Conservation (phyloP, 2,888 invertebrate genomes). For the Trileptium ribeirensis region DNA sequence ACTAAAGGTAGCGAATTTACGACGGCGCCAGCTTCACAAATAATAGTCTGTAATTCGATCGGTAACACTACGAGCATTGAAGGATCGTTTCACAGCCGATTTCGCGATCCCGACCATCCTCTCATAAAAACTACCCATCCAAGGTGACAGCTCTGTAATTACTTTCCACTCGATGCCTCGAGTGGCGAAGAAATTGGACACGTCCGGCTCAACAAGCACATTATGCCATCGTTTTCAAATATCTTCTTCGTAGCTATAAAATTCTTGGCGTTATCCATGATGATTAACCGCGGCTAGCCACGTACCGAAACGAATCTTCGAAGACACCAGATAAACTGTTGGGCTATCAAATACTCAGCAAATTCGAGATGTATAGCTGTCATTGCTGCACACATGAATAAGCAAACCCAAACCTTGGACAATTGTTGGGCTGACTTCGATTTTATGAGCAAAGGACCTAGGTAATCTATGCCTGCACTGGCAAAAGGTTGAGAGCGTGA, state of each 20-base stretch:
- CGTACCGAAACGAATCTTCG: background rate
- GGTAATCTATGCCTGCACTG: background rate
- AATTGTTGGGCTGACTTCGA: background rate
- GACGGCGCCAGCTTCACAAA: constrained; percentile 20
- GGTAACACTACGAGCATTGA: background rate
- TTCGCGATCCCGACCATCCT: constrained; percentile 10
- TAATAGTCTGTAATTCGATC: constrained; percentile 5
- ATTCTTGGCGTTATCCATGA: background rate
- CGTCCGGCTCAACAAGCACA: background rate
- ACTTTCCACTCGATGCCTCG: background rate
- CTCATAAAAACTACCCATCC: constrained; percentile 16
- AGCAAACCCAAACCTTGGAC: background rate
- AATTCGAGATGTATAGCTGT: background rate
- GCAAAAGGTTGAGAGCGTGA: constrained; percentile 1
- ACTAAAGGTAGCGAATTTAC: background rate
- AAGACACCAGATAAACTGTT: background rate
- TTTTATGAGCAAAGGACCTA: background rate
- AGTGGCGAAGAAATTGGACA: constrained; percentile 12
- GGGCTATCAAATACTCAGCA: background rate
- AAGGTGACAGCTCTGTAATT: constrained; percentile 15
- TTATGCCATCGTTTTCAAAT: background rate
- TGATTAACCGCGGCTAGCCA: background rate
- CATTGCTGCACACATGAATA: too few relatives aligned
- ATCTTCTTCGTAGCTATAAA: background rate
- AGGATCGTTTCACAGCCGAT: background rate